These are phyloP conservation scores for Guaruba guarouba DNA, from an alignment of 2,113 vertebrate species.

Conservation along the genomic window DNA sequence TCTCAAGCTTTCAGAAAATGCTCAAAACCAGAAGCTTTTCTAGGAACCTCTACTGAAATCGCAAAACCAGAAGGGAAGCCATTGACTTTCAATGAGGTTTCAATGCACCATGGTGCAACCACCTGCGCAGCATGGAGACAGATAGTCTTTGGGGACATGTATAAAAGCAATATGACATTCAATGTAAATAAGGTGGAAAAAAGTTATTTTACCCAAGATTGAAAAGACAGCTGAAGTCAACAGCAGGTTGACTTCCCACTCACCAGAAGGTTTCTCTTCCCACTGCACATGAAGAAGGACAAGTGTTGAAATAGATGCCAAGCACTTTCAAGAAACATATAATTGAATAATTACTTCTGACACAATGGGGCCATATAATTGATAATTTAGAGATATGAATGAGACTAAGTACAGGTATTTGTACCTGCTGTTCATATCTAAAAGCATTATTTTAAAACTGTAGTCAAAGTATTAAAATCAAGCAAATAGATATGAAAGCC, in stretches of 20 bases:
- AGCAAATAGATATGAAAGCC: neutral
- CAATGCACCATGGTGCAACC: neutral
- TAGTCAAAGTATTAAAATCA: neutral
- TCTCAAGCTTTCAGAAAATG: neutral
- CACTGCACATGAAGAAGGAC: neutral
- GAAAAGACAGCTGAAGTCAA: constrained; percentile 14
- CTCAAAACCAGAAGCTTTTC: neutral
- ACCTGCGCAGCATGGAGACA: neutral
- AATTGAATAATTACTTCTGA: neutral
- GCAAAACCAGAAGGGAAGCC: rapidly evolving
- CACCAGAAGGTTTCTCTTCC: constrained; percentile 20
- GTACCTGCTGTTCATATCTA: neutral
- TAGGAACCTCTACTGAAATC: neutral
- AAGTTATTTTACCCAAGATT: neutral
- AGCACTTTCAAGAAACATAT: neutral
- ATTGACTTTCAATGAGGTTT: neutral
- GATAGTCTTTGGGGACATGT: neutral
- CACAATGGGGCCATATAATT: rapidly evolving
- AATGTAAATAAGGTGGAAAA: neutral
- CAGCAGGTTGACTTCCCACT: constrained; percentile 18
- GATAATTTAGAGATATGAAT: neutral
- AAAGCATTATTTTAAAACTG: neutral
- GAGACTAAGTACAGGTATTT: neutral
- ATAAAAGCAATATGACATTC: neutral
- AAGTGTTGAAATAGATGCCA: neutral